Base-by-base conservation (phyloP, 2,113 vertebrate species). In the Trachemys scripta region DNA sequence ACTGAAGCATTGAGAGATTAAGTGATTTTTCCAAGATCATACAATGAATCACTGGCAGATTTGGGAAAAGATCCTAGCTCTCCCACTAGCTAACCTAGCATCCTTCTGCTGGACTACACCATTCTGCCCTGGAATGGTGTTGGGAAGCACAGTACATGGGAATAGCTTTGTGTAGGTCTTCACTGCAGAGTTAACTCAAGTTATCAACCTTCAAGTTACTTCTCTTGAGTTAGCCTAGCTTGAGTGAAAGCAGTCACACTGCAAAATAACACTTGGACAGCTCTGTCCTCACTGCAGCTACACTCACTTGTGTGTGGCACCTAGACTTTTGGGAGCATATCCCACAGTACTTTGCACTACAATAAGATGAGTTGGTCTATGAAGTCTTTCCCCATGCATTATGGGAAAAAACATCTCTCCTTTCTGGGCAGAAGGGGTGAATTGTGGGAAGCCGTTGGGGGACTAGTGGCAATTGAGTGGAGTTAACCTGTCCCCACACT, bases 301-400 rank as follows among this genome's bases (percentile, higher is more conserved):
- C 51, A 29, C 47, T 87, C 35, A 12, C 1, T 62, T 0, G 0
- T 8, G 16, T 56, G 13, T 6, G 8, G 51, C 1, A 0, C 7
- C 7, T 24, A 31, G 10, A 42, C 62, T 59, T 82, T 69, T 69
- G 78, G n/a, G 75, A 27, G 12, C 1, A 29, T n/a, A 27, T 65
- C 13, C 82, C 3, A 1, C 16, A 9, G 22, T 45, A 57, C 54
- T 6, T 85, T 69, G 31, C 16, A 8, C 38, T 53, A 56, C 35
- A 50, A 20, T 42, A 81, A 7, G 56, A 27, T 80, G 4, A 87
- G 1, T 4, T 38, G 51, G 25, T 24, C 38, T 25, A 45, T 76
- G 1, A 5, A 10, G 8, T 59, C 31, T 14, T 83, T 54, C 80
- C 10, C 16, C 2, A 0, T 24, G 8, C 76, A 56, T 3, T 49